phyloP scores from a whole-genome alignment of 2,888 invertebrate species.

The Acronicta alni region DNA sequence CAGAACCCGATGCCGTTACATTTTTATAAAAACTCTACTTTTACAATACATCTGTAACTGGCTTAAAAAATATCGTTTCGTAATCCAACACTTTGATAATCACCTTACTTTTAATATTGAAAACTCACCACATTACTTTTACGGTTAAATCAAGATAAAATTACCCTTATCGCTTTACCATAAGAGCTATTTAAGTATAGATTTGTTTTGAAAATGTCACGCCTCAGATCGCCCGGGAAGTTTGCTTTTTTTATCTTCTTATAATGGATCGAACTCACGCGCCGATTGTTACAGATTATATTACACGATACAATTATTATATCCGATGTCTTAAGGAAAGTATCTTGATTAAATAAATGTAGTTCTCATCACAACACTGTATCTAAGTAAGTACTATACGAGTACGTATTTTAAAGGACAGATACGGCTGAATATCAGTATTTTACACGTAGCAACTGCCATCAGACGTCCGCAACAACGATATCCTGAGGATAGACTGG shows the following conservation, averaged over 20 bases:
- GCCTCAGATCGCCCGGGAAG: slow-evolving; percentile 52
- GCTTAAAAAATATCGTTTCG: slow-evolving; percentile 36
- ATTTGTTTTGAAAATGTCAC: slow-evolving; percentile 32
- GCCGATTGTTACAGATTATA: slow-evolving; percentile 59
- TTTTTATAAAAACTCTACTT: slow-evolving; percentile 9
- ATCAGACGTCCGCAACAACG: too few relatives aligned
- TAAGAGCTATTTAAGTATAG: not conserved
- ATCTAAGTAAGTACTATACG: too few relatives aligned
- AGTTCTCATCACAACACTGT: too few relatives aligned
- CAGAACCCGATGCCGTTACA: too few relatives aligned
- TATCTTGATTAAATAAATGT: too few relatives aligned
- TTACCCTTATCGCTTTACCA: not conserved
- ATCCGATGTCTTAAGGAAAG: slow-evolving; percentile 39
- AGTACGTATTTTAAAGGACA: too few relatives aligned
- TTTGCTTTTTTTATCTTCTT: slow-evolving; percentile 57
- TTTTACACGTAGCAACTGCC: too few relatives aligned
- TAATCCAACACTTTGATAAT: slow-evolving; percentile 53
- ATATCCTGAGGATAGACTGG: too few relatives aligned
- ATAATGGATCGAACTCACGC: slow-evolving; percentile 54
- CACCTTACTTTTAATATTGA: slow-evolving; percentile 48
- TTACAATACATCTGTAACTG: slow-evolving; percentile 35
- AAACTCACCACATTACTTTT: slow-evolving; percentile 21
- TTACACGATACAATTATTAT: slow-evolving; percentile 57
- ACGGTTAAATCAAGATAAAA: not conserved
- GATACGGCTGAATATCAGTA: too few relatives aligned